Evolutionary conservation across 2,888 invertebrate genomes (phyloP).

Genomic region (Odiellus spinosus): DNA sequence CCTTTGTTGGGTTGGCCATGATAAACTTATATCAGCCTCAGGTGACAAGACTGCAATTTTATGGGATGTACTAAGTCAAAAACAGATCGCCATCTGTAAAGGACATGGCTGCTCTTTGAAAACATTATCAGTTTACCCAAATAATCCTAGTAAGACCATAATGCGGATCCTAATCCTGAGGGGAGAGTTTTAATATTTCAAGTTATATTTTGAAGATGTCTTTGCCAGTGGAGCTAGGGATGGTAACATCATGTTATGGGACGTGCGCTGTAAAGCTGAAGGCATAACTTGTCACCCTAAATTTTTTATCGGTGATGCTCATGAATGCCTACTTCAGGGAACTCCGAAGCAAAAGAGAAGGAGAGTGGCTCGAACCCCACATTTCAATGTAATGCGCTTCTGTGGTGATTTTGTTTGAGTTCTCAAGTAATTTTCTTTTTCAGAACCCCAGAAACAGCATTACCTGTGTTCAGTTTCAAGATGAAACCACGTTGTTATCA

Average conservation of each 20-base stretch:
- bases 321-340: no score
- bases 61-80: slow-evolving; percentile 44
- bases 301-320: no score
- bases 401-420: no score
- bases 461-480: slow-evolving; percentile 67
- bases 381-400: no score
- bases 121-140: slow-evolving; percentile 24
- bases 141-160: no score
- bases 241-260: slow-evolving; percentile 74
- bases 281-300: no score
- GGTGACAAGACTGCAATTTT: slow-evolving; percentile 66
- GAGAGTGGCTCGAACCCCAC: no score
- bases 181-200: no score
- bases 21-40: slow-evolving; percentile 65
- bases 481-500: slow-evolving; percentile 58
- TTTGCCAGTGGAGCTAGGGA: slow-evolving; percentile 80
- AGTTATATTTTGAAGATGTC: no score
- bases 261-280: slow-evolving; percentile 37
- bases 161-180: no score
- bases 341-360: no score
- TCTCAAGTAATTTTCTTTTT: no score
- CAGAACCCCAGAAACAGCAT: slow-evolving; percentile 34
- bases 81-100: slow-evolving; percentile 37
- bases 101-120: slow-evolving; percentile 69
- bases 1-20: neutral